Conservation (phyloP, 2,797 vertebrate species). For the Calcarius lapponicus region DNA sequence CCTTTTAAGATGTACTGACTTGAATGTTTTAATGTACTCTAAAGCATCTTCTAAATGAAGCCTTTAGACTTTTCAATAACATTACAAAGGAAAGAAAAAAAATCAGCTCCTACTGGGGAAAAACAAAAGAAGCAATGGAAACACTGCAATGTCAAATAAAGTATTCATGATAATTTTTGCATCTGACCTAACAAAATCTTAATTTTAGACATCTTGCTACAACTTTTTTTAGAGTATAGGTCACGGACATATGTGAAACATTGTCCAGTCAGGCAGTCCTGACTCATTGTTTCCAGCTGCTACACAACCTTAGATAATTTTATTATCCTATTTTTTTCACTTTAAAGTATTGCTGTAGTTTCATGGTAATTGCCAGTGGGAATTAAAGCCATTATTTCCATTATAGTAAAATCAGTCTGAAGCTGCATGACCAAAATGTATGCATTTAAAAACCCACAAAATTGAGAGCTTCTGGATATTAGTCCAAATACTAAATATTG, state of each 20-base stretch:
- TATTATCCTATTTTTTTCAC: neutral
- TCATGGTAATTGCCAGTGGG: neutral
- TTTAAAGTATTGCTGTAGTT: slow-evolving; percentile 34
- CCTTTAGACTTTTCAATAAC: neutral
- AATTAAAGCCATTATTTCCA: neutral
- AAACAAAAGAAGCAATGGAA: neutral
- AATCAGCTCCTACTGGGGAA: neutral
- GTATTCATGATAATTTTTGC: neutral
- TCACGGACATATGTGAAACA: neutral
- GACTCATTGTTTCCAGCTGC: slow-evolving; percentile 1
- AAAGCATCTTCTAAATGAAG: neutral
- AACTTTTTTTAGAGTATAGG: neutral
- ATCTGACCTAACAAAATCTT: neutral
- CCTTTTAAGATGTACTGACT: neutral
- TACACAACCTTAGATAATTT: neutral
- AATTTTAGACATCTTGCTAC: neutral
- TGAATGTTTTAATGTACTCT: neutral
- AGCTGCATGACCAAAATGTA: neutral
- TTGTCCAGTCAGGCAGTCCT: neutral
- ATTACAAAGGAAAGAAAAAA: neutral
- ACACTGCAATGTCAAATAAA: neutral
- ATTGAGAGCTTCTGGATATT: neutral
- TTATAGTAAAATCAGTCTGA: neutral
- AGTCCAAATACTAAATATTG: neutral
- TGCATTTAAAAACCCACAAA: neutral